phyloP scores from a whole-genome alignment of 30 jellyfish, hydroid and myxozoan species.

The Chrysaora quinquecirrha region DNA sequence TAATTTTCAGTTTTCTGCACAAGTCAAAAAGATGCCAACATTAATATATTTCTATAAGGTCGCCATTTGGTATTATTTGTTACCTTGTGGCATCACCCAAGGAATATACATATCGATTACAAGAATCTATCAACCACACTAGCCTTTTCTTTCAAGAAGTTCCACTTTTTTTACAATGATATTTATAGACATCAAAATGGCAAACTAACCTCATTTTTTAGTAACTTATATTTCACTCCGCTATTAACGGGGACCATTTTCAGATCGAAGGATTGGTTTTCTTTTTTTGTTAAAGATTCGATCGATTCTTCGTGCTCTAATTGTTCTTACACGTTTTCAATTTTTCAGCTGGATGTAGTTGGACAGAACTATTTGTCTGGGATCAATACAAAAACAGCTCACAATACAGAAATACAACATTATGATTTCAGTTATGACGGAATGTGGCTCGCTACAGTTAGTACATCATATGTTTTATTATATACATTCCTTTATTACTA shows the following conservation, averaged over 20 bases:
- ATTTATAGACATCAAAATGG: too few relatives aligned
- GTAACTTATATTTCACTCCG: too few relatives aligned
- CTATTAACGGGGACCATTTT: too few relatives aligned
- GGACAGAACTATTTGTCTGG: conserved; percentile 78
- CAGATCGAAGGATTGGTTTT: too few relatives aligned
- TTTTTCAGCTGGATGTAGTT: conserved; percentile 77
- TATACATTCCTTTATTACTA: too few relatives aligned
- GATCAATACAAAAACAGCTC: conserved; percentile 27
- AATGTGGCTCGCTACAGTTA: conserved; percentile 86
- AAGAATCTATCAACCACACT: too few relatives aligned
- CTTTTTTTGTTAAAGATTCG: too few relatives aligned
- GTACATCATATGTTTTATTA: too few relatives aligned
- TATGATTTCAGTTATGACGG: conserved; percentile 79
- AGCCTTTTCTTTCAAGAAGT: neutral
- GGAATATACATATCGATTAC: conserved; percentile 21
- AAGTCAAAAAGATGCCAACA: conserved; percentile 38
- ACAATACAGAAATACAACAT: conserved; percentile 48
- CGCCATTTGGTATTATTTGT: neutral
- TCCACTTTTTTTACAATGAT: too few relatives aligned
- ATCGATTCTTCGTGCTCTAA: too few relatives aligned
- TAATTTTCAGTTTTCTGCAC: neutral
- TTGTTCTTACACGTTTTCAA: too few relatives aligned
- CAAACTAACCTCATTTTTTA: too few relatives aligned
- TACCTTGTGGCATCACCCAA: conserved; percentile 25
- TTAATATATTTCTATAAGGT: conserved; percentile 10